Base-by-base conservation (phyloP, 2,888 invertebrate genomes). In the Spodoptera exigua region DNA sequence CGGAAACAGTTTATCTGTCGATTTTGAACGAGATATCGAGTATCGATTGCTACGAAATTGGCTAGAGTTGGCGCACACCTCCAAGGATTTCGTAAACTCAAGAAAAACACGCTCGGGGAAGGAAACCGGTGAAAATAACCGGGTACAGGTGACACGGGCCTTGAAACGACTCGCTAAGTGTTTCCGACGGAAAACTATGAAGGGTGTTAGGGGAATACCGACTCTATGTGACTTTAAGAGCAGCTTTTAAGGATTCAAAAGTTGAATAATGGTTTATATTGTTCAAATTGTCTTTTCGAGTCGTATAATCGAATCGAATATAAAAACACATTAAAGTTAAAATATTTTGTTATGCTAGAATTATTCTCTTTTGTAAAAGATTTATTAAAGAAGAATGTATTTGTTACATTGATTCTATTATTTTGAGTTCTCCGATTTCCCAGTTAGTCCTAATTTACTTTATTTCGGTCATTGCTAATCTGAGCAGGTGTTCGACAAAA, bases 41-140 rank as follows among this genome's bases (percentile, higher is more conserved):
- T 77, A 83, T 80, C 64, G 83, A 83, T 84, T 80, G 68, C 56
- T 48, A 63, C 49, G 57, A 80, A 81, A 83, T 82, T 79, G 79
- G 76, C 73, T 79, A 70, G 61, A 74, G 76, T 76, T 72, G 75
- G 55, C 70, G 48, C 35, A 54, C 47, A 63, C 53, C 53, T 48
- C 51, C 43, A 57, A 43, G 56, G 71, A 65, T 78, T 81, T 74
- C 70, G 67, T 78, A 70, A 76, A 52, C 60, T 66, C 39, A 61
- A 76, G 73, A 74, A 81, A 80, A 79, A 74, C 71, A 74, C 46
- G 64, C 34, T 32, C 34, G 54, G 41, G 45, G 54, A 61, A 70
- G 62, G 53, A 60, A 71, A 59, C 37, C 67, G 60, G 39, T 71
- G 43, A 55, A 73, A 78, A 78, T 77, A 74, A 72, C 56, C 56